Evolutionary conservation across 2,888 invertebrate species (phyloP), one percentile per base, ranked within the genome.

Genomic region (Hydriomena furcata): DNA sequence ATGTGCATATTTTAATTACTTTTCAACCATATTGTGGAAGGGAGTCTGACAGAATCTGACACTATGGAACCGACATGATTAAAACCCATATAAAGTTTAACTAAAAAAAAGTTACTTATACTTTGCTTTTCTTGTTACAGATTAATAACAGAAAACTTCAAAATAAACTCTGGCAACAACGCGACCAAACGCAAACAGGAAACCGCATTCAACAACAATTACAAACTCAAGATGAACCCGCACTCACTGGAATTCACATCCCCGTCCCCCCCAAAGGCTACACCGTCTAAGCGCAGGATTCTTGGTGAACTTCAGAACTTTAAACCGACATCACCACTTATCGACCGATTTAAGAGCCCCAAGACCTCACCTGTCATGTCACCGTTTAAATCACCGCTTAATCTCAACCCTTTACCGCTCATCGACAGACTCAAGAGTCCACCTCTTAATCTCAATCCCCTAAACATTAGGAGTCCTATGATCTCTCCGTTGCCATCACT

Each of bases 71-170:
- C n/a, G n/a, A n/a, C n/a, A n/a, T n/a, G n/a, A n/a, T n/a, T n/a
- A n/a, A n/a, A n/a, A n/a, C n/a, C n/a, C n/a, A n/a, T n/a, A n/a
- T n/a, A n/a, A n/a, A n/a, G n/a, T n/a, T n/a, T n/a, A n/a, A n/a
- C n/a, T n/a, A n/a, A n/a, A n/a, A n/a, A n/a, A n/a, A n/a, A 3
- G 2, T 4, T 17, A 17, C 17, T 3, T 11, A 30, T 30, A 3
- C 11, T 13, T 5, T 5, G 7, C n/a, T n/a, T 27, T 37, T 32
- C 5, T 71, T 60, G 56, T 76, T 85, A 1, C 88, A 92, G 92
- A 60, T 73, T 92, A 53, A 91, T 91, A 56, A 90, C 91, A 0
- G 91, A 91, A 35, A 91, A 76, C 65, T 92, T 92, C 80, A 85
- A 76, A 52, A 87, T 92, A 13, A 91, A 91, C 73, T 91, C 91